Evolutionary conservation across 1,140 invertebrate genomes (phyloP), one percentile per base, ranked within the genome.

Genomic region (Cataglyphis hispanica): DNA sequence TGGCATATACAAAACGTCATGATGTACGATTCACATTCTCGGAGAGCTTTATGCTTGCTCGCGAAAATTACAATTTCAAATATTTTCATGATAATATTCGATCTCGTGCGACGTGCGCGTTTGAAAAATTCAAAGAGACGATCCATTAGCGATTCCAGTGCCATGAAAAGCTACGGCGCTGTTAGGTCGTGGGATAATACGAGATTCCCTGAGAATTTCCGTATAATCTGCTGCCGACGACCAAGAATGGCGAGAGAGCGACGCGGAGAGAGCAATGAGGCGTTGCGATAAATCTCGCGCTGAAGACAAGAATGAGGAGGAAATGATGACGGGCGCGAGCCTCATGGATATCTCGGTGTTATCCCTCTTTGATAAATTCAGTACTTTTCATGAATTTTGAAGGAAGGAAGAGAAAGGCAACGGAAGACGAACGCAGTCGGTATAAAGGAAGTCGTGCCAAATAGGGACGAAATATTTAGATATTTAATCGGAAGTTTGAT

Each of bases 231-330:
- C 46, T 63, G 31, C 11, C 56, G 61, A 53, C 61, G 40, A 61
- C 11, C 25, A 60, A 8, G 5, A 34, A 16, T 19, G 58, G 53
- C 27, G n/a, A n/a, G n/a, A n/a, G n/a, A n/a, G n/a, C n/a, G 61
- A 40, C 22, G 31, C 2, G 60, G 19, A 43, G 11, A 31, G 46
- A 80, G 77, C 27, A 80, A 56, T 69, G 46, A 50, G 34, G 31
- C 64, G 64, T 25, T 34, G n/a, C 77, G 46, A 80, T 80, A 80
- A 80, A 80, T 80, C 43, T 77, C 31, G 4, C 31, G 37, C 5
- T 5, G 58, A n/a, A 63, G 61, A 56, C 63, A 56, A 56, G 77
- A 80, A 70, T 43, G 46, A 11, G 13, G 43, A 7, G 37, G 27
- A 53, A 80, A 69, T 22, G 43, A 13, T 50, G 22, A 69, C 63